Evolutionary conservation across 2,113 vertebrate species (phyloP).

Genomic region (Prolemur simus): DNA sequence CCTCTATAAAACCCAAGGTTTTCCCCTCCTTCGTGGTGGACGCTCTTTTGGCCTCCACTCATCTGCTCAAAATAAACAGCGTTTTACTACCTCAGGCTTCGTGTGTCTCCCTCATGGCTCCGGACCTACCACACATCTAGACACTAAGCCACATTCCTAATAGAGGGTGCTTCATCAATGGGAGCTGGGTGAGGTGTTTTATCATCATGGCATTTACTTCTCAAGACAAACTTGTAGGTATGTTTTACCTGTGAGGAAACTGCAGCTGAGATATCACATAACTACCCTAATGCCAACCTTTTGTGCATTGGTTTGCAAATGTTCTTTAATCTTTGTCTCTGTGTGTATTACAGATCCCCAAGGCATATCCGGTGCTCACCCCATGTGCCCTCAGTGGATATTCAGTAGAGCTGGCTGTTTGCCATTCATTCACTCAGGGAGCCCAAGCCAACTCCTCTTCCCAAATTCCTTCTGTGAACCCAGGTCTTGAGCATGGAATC

Average conservation of each 20-base stretch:
- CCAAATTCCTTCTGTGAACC: background rate
- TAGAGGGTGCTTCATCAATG: background rate
- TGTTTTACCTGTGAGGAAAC: background rate
- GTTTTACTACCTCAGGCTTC: no score
- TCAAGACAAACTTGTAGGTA: background rate
- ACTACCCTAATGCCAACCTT: background rate
- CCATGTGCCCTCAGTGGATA: background rate
- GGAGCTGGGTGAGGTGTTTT: background rate
- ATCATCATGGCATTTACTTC: background rate
- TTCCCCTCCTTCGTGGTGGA: no score
- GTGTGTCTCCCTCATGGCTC: no score
- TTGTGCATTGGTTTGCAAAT: background rate
- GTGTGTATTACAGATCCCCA: background rate
- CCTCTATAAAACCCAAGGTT: no score
- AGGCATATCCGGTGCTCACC: background rate
- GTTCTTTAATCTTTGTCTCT: background rate
- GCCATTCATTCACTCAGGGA: background rate
- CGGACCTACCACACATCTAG: background rate
- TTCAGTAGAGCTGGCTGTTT: background rate
- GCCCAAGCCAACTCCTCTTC: background rate
- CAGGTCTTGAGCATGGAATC: background rate
- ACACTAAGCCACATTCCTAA: background rate
- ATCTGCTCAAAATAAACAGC: no score
- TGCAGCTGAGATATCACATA: background rate
- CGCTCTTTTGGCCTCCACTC: no score